Conservation (phyloP, 2,113 vertebrate genomes). For the Erpornis zantholeuca region DNA sequence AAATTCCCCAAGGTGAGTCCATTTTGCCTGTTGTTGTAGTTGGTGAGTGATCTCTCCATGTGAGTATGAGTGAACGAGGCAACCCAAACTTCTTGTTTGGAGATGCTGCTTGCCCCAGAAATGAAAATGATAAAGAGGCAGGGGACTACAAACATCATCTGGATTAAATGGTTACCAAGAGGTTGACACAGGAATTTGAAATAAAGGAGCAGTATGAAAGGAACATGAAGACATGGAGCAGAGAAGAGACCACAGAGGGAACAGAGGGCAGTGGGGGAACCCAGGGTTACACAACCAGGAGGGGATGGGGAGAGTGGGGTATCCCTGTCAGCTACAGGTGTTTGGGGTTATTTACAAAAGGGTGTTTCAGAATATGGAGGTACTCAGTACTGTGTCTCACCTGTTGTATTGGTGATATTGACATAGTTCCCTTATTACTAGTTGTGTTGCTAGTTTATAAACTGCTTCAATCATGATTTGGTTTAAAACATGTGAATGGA, state of each 20-base stretch:
- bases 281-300: background rate
- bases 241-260: background rate
- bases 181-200: background rate
- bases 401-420: background rate
- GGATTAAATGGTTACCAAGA: background rate
- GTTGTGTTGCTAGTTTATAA: background rate
- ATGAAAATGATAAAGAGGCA: background rate
- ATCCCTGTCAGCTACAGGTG: too few relatives aligned
- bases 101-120: background rate
- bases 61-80: background rate
- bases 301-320: fast-evolving
- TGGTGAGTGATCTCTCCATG: background rate
- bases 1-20: background rate
- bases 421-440: background rate
- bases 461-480: background rate
- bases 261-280: background rate
- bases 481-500: background rate
- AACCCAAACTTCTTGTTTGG: background rate
- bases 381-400: background rate
- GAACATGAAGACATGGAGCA: fast-evolving
- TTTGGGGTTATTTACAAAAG: background rate
- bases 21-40: background rate
- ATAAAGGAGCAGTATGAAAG: background rate
- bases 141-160: background rate
- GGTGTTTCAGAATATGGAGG: background rate